Conservation (phyloP, 2,888 invertebrate species). For the Norana najaformis region DNA sequence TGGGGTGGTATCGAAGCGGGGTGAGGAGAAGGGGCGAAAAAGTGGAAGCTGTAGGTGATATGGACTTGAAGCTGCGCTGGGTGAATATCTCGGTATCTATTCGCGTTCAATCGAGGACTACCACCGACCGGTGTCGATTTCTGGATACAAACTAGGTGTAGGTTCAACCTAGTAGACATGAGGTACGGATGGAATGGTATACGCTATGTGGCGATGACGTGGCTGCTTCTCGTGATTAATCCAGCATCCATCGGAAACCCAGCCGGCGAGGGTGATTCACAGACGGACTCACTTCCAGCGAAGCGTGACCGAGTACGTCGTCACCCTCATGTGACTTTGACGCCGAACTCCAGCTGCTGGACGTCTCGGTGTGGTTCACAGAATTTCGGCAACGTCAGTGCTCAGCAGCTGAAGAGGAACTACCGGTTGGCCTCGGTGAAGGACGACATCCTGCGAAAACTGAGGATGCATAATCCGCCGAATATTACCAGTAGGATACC, state of each 20-base stretch:
- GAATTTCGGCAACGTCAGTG: not conserved
- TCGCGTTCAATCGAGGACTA: not conserved
- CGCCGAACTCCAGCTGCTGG: not conserved
- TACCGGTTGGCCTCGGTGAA: constrained; percentile 21
- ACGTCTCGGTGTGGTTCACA: not conserved
- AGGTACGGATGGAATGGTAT: not conserved
- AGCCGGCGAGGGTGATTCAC: not conserved
- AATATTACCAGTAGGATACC: constrained; percentile 23
- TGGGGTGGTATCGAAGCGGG: not conserved
- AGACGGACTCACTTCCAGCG: not conserved
- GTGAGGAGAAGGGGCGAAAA: not conserved
- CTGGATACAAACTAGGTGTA: not conserved
- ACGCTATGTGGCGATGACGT: not conserved
- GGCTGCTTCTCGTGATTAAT: not conserved
- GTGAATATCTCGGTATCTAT: not conserved
- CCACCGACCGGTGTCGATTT: not conserved
- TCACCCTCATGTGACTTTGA: not conserved
- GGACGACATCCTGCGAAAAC: constrained; percentile 28
- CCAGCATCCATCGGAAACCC: not conserved
- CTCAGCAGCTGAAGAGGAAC: not conserved
- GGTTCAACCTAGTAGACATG: not conserved
- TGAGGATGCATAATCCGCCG: constrained; percentile 16
- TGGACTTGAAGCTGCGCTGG: not conserved
- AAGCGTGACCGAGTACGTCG: not conserved
- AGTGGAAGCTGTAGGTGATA: not conserved